Evolutionary conservation across 2,113 vertebrate species (phyloP).

Genomic region (Festucalex cinctus): DNA sequence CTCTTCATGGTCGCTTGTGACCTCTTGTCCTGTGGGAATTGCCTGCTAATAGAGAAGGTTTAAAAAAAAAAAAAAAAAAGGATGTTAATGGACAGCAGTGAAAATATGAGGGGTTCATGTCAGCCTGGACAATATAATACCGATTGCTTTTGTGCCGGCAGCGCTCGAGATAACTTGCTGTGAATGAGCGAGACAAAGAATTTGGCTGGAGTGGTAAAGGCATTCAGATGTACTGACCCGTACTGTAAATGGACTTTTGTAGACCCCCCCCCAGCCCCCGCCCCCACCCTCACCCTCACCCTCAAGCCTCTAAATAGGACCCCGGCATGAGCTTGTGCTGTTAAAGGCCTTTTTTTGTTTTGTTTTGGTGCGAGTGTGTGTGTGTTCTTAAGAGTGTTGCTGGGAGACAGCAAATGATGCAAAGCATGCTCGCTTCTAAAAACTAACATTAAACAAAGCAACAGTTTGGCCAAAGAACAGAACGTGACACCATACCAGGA

Average conservation of each 20-base stretch:
- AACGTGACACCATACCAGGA: constrained; percentile 7
- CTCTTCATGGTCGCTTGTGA: constrained; percentile 37
- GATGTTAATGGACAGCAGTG: constrained; percentile 64
- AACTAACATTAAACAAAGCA: constrained; percentile 19
- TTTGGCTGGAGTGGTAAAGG: constrained; percentile 72
- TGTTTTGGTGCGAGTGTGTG: constrained; percentile 20
- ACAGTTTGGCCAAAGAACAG: constrained; percentile 7
- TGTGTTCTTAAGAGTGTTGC: constrained; percentile 54
- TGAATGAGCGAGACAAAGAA: constrained; percentile 72
- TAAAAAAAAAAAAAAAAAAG: no score
- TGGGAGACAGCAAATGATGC: constrained; percentile 52
- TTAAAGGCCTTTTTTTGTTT: constrained; percentile 59
- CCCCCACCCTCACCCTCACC: constrained; percentile 36
- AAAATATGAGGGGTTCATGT: constrained; percentile 71
- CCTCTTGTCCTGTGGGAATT: constrained; percentile 51
- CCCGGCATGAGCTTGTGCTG: constrained; percentile 54
- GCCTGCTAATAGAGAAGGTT: constrained; percentile 53
- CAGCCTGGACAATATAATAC: constrained; percentile 64
- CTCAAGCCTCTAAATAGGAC: constrained; percentile 52
- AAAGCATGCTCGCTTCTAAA: constrained; percentile 44
- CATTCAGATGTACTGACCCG: constrained; percentile 78
- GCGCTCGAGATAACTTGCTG: constrained; percentile 56
- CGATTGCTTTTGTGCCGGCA: constrained; percentile 65
- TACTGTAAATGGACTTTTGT: constrained; percentile 75
- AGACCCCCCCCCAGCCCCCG: constrained; percentile 26